Percentiles rank a stretch among this genome's conserved stretches.
phyloP scores from a whole-genome alignment of 1,140 invertebrate species.

The Drosophila pseudoobscura region DNA sequence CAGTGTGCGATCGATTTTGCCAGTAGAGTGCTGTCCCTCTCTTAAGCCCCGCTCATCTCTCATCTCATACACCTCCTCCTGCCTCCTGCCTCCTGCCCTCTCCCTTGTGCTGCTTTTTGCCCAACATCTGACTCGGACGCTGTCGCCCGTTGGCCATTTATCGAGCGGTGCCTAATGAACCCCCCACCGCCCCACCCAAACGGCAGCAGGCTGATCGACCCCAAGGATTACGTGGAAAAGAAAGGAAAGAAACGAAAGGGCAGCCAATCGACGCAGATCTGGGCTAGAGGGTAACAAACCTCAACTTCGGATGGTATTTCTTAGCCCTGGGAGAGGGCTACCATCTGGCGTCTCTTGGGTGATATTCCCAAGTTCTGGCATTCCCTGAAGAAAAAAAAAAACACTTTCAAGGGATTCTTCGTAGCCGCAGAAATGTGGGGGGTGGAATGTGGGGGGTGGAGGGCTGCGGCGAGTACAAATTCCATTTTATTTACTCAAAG shows the following conservation, averaged over 20 bases:
- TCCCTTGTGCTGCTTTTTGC: neutral
- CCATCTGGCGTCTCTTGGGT: too few species aligned
- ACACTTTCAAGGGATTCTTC: too few species aligned
- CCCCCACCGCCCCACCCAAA: too few species aligned
- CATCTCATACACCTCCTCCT: neutral
- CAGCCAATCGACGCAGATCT: too few species aligned
- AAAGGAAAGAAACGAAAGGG: too few species aligned
- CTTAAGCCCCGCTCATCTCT: neutral
- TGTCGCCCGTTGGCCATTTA: slow-evolving; percentile 48
- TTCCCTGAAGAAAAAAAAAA: too few species aligned
- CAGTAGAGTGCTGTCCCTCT: slow-evolving; percentile 20
- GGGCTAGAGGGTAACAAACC: too few species aligned
- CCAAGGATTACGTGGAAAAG: neutral
- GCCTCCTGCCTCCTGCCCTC: neutral
- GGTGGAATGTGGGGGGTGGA: too few species aligned
- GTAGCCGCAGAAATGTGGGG: too few species aligned
- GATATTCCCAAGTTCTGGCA: too few species aligned
- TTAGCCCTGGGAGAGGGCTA: too few species aligned
- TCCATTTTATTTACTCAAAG: slow-evolving; percentile 71
- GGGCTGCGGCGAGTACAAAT: slow-evolving; percentile 55
- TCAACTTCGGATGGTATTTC: too few species aligned
- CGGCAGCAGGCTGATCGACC: slow-evolving; percentile 18
- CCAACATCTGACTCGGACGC: slow-evolving; percentile 31
- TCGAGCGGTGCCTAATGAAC: slow-evolving; percentile 41
- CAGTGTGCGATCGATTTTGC: slow-evolving; percentile 46